Base-by-base conservation (phyloP, 1,140 invertebrate genomes). In the Trissolcus basalis region DNA sequence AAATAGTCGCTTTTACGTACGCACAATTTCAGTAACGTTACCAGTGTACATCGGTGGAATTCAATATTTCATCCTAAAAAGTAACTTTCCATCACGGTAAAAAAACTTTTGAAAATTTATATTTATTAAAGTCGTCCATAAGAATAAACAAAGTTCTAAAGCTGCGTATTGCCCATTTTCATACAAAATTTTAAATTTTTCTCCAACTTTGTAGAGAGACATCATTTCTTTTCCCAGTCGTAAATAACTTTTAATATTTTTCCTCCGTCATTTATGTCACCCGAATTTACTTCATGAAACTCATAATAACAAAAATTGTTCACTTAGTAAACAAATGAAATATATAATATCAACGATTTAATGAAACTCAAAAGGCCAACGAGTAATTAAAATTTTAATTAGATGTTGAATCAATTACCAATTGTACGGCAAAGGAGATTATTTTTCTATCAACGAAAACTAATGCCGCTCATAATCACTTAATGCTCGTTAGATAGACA, bases 401-500 rank as follows among this genome's bases (percentile, higher is more conserved):
- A n/a, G n/a, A n/a, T n/a, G n/a, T n/a, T n/a, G n/a, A n/a, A n/a
- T n/a, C n/a, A n/a, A n/a, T n/a, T n/a, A n/a, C n/a, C n/a, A n/a
- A n/a, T 15, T 45, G 2, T 45, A 13, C 14, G 8, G 19, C 19
- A 27, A 27, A 27, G 1, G 2, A 27, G 19, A 27, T 27, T 27
- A 27, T 27, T 39, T 39, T 19, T 48, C 8, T 10, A 8, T 45
- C 15, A 27, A 7, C 3, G 5, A 48, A 4, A 48, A 16, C n/a
- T n/a, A 45, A 55, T 48, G 44, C 56, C 10, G 27, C 27, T 19
- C 55, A 44, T 65, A 72, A 73, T 65, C 60, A 65, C 54, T 72
- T 59, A 65, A 65, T 65, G 43, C 56, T 54, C 61, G 55, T 60
- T 65, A 65, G 49, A 67, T 65, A 55, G 45, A 65, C 54, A 60